These are phyloP conservation scores for Drosophila setifemur DNA, from an alignment of 1,140 invertebrate genomes.

Conservation along the genomic window DNA sequence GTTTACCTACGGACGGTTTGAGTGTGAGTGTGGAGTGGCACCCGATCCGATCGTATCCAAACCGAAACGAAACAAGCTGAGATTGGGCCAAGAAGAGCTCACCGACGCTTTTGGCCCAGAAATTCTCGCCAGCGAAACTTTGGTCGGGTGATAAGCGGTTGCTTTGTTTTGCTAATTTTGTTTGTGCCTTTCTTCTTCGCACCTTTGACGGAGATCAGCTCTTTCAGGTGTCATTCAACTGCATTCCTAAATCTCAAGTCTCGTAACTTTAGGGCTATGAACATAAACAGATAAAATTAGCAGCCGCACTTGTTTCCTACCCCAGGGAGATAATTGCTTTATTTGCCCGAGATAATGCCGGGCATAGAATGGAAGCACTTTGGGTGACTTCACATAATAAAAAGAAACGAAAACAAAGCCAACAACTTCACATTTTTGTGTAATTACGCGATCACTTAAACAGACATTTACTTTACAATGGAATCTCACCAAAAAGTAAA, in stretches of 20 bases:
- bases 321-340: slow-evolving; percentile 24
- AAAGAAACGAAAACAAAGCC: slow-evolving; percentile 35
- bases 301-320: not conserved
- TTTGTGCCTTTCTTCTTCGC: not conserved
- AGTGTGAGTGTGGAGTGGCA: slow-evolving; percentile 14
- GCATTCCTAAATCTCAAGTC: slow-evolving; percentile 10
- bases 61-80: slow-evolving; percentile 1
- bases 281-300: slow-evolving; percentile 32
- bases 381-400: slow-evolving; percentile 47
- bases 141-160: slow-evolving; percentile 16
- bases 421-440: slow-evolving; percentile 43
- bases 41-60: not conserved
- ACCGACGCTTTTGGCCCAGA: not conserved
- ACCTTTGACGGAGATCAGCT: not conserved
- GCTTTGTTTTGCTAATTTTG: slow-evolving; percentile 31
- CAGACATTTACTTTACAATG: slow-evolving; percentile 53
- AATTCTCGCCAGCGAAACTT: not conserved
- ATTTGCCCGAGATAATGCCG: slow-evolving; percentile 49
- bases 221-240: slow-evolving; percentile 52
- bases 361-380: slow-evolving; percentile 33
- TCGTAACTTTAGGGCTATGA: slow-evolving; percentile 2
- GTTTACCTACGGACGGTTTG: slow-evolving; percentile 19
- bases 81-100: slow-evolving; percentile 6
- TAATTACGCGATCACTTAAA: slow-evolving; percentile 74
- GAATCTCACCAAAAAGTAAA: slow-evolving; percentile 47